These are phyloP conservation scores for Chloromyia formosa DNA, from an alignment of 2,888 invertebrate species.

Conservation along the genomic window DNA sequence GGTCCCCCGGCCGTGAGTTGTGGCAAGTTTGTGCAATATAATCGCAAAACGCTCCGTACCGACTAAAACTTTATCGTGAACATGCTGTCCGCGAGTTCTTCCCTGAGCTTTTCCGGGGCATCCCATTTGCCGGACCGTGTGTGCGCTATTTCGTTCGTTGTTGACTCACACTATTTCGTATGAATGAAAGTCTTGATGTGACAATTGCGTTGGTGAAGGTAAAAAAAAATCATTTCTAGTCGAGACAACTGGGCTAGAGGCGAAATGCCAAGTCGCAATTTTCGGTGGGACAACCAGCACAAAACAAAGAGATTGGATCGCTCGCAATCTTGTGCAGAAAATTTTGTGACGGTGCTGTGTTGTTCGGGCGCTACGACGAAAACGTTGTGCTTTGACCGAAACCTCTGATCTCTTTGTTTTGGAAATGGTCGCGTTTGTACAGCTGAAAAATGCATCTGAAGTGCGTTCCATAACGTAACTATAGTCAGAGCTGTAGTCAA, in stretches of 20 bases:
- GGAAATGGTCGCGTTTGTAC: too few species aligned
- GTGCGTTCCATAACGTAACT: too few species aligned
- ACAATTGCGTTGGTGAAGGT: constrained; percentile 29
- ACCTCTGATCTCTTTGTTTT: too few species aligned
- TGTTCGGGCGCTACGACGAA: too few species aligned
- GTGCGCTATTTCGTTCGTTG: background rate
- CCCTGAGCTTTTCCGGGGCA: background rate
- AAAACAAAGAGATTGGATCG: constrained; percentile 1
- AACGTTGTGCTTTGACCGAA: too few species aligned
- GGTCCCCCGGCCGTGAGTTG: too few species aligned
- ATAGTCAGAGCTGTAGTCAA: too few species aligned
- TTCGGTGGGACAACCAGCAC: background rate
- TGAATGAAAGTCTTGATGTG: constrained; percentile 4
- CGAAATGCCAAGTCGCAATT: constrained; percentile 21
- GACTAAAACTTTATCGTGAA: too few species aligned
- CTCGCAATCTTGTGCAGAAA: background rate
- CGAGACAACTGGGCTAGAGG: background rate
- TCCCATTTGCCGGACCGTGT: background rate
- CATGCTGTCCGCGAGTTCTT: background rate
- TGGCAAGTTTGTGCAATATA: background rate
- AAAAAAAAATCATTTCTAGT: background rate
- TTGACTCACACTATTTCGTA: constrained; percentile 21
- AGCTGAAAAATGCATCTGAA: too few species aligned
- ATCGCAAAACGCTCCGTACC: background rate
- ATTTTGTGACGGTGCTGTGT: background rate